Evolutionary conservation across 2,797 vertebrate species (phyloP), one percentile per base, ranked within the genome.

Genomic region (Austrolebias charrua): DNA sequence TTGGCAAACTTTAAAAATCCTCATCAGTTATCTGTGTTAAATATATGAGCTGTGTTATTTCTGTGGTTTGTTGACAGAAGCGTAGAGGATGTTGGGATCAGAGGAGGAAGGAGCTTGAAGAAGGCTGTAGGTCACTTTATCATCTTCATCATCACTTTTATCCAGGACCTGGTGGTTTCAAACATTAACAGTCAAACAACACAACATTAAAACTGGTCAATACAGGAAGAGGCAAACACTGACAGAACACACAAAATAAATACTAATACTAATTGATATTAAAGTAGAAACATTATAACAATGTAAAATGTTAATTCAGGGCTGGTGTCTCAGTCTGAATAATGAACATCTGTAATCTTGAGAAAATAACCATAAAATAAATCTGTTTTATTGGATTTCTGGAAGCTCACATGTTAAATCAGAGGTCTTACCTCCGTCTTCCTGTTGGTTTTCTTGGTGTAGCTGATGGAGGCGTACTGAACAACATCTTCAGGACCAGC

Each of bases 391-490:
- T 45, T 40, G 9, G 38, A 11, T 40, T 40, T 3, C n/a, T 4
- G 18, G n/a, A 18, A 6, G 43, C 11, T 7, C 15, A 6, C 15
- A 7, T 7, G 43, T 16, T 28, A n/a, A 16, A 55, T 0, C 14
- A n/a, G 18, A 40, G 4, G 0, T 1, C 64, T 24, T 7, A 79
- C 76, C 67, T 6, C n/a, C 2, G 7, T n/a, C 44, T 10, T 19
- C 1, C 19, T 45, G 19, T 19, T 6, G 35, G 29, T 29, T 1
- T 10, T 69, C 28, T 15, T 40, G 7, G 38, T 31, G 75, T 7
- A 46, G 48, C 4, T 66, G 70, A 79, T 14, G 42, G 76, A 58
- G 64, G 73, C 44, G 28, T 82, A 79, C 16, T 15, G n/a, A 35
- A 82, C 64, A 10, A 9, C 67, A 1, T 71, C 66, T 20, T 66